phyloP scores from a whole-genome alignment of 2,888 invertebrate species.

The Cybosia mesomella region DNA sequence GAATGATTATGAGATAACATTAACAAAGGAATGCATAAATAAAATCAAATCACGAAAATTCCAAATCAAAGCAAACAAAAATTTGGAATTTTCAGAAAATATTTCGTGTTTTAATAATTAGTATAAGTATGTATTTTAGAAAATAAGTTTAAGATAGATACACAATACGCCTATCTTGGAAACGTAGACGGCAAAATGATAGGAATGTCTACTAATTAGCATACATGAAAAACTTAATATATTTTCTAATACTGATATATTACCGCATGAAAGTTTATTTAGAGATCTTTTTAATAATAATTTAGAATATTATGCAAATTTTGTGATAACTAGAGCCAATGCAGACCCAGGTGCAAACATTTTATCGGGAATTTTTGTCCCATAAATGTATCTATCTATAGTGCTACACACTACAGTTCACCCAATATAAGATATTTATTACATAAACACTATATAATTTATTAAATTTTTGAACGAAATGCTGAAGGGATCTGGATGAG shows the following conservation, averaged over 20 bases:
- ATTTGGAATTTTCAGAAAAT: background rate
- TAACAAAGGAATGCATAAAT: background rate
- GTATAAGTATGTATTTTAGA: too few relatives aligned
- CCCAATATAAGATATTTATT: too few relatives aligned
- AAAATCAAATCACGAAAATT: background rate
- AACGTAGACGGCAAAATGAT: background rate
- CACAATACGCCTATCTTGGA: background rate
- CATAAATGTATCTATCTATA: background rate
- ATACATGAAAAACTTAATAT: conserved; percentile 7
- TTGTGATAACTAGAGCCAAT: background rate
- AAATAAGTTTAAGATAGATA: background rate
- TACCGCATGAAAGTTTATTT: conserved; percentile 23
- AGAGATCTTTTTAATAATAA: conserved; percentile 38
- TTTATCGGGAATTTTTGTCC: background rate
- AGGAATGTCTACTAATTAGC: conserved; percentile 33
- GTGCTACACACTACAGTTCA: too few relatives aligned
- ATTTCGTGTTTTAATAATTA: background rate
- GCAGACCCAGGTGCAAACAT: background rate
- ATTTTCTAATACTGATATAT: conserved; percentile 43
- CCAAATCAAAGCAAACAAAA: background rate
- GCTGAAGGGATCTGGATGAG: too few relatives aligned
- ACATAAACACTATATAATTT: too few relatives aligned
- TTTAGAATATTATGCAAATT: conserved; percentile 11
- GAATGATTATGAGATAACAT: background rate
- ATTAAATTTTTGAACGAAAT: too few relatives aligned